A percentile compares a stretch with the other conserved stretches of the same genome.
These are phyloP conservation scores for Temnopleurus reevesii DNA, from an alignment of 53 echinoderm and acorn worm species.

Conservation along the genomic window DNA sequence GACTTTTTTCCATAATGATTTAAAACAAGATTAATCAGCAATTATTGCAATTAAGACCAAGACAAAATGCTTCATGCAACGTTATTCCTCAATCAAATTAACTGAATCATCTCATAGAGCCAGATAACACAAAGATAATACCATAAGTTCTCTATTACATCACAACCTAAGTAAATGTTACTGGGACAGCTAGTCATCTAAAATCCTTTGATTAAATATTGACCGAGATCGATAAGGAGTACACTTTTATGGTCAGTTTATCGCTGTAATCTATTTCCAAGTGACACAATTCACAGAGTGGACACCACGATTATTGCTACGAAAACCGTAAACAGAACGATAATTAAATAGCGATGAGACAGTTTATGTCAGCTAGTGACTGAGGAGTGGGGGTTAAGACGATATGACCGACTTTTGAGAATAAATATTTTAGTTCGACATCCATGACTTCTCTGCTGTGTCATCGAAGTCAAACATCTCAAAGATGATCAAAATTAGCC, in stretches of 20 bases:
- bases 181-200: not conserved
- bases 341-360: slow-evolving; percentile 18
- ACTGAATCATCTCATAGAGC: no score
- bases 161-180: slow-evolving; percentile 12
- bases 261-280: not conserved
- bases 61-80: no score
- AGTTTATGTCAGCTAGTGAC: not conserved
- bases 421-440: no score
- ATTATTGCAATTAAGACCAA: no score
- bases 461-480: no score
- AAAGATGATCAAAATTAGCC: no score
- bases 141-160: not conserved
- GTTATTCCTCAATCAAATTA: no score
- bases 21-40: no score
- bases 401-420: not conserved
- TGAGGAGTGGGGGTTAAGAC: not conserved
- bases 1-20: no score
- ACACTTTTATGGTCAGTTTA: slow-evolving; percentile 25
- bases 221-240: slow-evolving; percentile 18
- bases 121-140: no score
- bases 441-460: no score
- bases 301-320: slow-evolving; percentile 36
- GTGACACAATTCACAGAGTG: not conserved
- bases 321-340: slow-evolving; percentile 24
- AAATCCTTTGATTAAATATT: slow-evolving; percentile 11